These are phyloP conservation scores for Tenthredo livida DNA, from an alignment of 2,888 invertebrate genomes.

Conservation along the genomic window DNA sequence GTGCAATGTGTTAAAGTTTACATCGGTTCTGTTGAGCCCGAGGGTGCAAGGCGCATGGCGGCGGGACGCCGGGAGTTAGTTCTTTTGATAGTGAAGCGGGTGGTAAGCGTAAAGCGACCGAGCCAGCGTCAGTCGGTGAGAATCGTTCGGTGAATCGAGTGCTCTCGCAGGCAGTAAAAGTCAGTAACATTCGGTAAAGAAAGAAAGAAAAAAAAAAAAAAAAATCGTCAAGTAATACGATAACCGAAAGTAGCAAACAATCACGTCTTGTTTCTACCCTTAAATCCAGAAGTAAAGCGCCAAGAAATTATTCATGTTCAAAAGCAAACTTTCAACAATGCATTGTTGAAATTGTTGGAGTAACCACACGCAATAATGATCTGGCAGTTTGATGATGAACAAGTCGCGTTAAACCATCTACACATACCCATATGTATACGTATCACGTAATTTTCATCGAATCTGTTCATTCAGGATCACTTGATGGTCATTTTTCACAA, in stretches of 20 bases:
- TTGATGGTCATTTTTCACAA: neutral
- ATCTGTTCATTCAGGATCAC: neutral
- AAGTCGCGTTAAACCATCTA: neutral
- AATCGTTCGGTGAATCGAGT: constrained; percentile 65
- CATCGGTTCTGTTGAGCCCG: neutral
- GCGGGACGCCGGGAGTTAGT: constrained; percentile 19
- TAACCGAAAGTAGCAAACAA: neutral
- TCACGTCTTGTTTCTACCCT: neutral
- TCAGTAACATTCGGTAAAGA: neutral
- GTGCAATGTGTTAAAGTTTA: neutral
- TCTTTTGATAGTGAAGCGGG: constrained; percentile 36
- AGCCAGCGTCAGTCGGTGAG: constrained; percentile 66
- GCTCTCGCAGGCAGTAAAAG: constrained; percentile 22
- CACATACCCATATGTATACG: neutral
- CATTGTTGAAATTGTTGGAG: constrained; percentile 5
- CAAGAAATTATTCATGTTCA: neutral
- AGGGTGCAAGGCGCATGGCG: constrained; percentile 50
- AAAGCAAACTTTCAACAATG: neutral
- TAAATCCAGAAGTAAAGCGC: neutral
- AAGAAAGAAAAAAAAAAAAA: neutral
- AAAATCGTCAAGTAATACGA: neutral
- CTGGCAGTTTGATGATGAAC: neutral
- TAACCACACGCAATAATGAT: neutral
- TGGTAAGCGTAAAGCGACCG: constrained; percentile 51
- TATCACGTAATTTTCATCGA: neutral